phyloP scores from a whole-genome alignment of 2,888 invertebrate genomes.

The Lasioglossum villosulum region DNA sequence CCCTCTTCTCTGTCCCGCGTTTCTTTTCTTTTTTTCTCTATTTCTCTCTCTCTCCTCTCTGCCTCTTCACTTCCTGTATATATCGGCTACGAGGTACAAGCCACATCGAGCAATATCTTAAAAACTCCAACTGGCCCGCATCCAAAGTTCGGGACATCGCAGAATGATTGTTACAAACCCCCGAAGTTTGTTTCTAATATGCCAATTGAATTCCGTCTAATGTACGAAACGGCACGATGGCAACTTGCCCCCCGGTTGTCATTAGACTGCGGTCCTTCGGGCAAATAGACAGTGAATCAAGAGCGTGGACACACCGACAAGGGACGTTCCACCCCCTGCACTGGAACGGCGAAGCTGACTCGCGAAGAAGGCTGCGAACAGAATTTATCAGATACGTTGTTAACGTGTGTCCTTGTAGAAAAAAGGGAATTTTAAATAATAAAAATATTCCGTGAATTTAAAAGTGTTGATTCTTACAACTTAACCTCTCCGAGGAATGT shows the following conservation, averaged over 20 bases:
- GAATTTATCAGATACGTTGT: not conserved
- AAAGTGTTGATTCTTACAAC: too few species aligned
- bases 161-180: constrained; percentile 6
- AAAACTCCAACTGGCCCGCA: constrained; percentile 79
- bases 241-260: not conserved
- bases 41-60: not conserved
- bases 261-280: not conserved
- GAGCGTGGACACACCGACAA: not conserved
- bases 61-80: constrained; percentile 32
- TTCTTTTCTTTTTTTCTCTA: not conserved
- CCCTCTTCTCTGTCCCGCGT: not conserved
- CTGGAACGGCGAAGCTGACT: not conserved
- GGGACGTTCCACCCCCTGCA: not conserved
- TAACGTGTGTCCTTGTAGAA: not conserved
- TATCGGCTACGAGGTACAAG: constrained; percentile 51
- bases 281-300: not conserved
- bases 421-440: too few species aligned
- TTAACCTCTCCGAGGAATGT: too few species aligned
- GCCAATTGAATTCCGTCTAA: not conserved
- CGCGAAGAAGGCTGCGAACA: not conserved
- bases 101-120: constrained; percentile 80
- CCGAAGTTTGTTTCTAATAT: constrained; percentile 12
- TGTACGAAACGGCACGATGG: not conserved
- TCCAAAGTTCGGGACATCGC: constrained; percentile 74
- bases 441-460: too few species aligned